phyloP scores from a whole-genome alignment of 35 echinoderm and acorn worm species.

The Nesometra sesokonis region DNA sequence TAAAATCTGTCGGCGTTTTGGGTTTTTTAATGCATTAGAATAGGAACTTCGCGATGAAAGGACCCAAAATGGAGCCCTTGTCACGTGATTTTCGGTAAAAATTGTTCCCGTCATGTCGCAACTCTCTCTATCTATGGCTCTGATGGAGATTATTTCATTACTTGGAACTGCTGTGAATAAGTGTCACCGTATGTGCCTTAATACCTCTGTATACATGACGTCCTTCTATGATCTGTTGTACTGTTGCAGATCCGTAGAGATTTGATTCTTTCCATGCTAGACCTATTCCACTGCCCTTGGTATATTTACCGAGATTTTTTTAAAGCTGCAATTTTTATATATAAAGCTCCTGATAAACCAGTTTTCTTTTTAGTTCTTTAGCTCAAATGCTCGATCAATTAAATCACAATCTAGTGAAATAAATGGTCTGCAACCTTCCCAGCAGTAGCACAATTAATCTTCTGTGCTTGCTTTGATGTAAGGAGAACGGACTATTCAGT shows the following conservation, averaged over 20 bases:
- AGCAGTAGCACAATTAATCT: neutral
- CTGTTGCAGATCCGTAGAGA: slow-evolving; percentile 5
- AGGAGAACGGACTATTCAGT: slow-evolving; percentile 11
- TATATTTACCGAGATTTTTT: slow-evolving; percentile 1
- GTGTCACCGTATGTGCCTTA: slow-evolving; percentile 10
- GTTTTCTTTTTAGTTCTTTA: slow-evolving; percentile 6
- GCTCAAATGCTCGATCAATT: neutral
- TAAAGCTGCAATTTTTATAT: neutral
- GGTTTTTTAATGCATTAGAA: no score
- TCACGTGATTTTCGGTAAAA: no score
- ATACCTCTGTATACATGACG: slow-evolving; percentile 4
- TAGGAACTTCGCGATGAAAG: no score
- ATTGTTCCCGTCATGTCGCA: no score
- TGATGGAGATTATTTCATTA: no score
- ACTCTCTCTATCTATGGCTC: no score
- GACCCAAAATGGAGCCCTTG: no score
- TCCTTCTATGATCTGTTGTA: slow-evolving; percentile 5
- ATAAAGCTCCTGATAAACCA: slow-evolving; percentile 5
- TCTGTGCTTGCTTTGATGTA: slow-evolving; percentile 9
- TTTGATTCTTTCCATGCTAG: slow-evolving; percentile 12
- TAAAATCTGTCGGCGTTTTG: no score
- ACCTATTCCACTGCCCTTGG: slow-evolving; percentile 4
- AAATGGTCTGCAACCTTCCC: neutral
- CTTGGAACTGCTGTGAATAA: no score
- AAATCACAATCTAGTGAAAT: neutral